Conservation (phyloP, 2,888 invertebrate genomes). For the Dryococelus australis region DNA sequence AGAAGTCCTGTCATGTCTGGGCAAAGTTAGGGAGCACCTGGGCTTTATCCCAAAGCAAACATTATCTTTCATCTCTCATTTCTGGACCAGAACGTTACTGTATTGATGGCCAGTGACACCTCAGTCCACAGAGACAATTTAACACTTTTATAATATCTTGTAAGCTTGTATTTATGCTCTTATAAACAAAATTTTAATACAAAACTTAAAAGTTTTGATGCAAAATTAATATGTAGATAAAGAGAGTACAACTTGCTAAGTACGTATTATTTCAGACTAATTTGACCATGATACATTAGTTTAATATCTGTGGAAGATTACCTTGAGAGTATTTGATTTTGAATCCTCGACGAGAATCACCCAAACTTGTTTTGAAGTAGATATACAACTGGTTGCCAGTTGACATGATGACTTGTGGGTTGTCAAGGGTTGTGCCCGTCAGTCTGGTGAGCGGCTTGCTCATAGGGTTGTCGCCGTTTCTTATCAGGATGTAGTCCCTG, state of each 20-base stretch:
- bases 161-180: not conserved
- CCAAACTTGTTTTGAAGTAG: conserved; percentile 91
- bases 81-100: no score
- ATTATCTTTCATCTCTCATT: no score
- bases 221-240: conserved; percentile 28
- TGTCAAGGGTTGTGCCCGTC: conserved; percentile 79
- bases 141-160: no score
- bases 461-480: conserved; percentile 90
- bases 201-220: conserved; percentile 17
- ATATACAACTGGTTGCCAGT: conserved; percentile 88
- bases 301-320: conserved; percentile 48
- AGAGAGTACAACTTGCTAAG: conserved; percentile 23
- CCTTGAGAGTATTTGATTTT: conserved; percentile 84
- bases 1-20: no score
- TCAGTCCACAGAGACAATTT: no score
- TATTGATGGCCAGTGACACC: no score
- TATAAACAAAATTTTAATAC: not conserved
- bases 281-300: no score
- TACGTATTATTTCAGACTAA: no score
- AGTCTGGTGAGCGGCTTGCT: conserved; percentile 84
- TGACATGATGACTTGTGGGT: conserved; percentile 85
- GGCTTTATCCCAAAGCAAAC: no score
- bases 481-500: conserved; percentile 86
- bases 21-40: no score
- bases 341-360: conserved; percentile 90